Conservation (phyloP, 1,140 invertebrate genomes). For the Protaetia brevitarsis region DNA sequence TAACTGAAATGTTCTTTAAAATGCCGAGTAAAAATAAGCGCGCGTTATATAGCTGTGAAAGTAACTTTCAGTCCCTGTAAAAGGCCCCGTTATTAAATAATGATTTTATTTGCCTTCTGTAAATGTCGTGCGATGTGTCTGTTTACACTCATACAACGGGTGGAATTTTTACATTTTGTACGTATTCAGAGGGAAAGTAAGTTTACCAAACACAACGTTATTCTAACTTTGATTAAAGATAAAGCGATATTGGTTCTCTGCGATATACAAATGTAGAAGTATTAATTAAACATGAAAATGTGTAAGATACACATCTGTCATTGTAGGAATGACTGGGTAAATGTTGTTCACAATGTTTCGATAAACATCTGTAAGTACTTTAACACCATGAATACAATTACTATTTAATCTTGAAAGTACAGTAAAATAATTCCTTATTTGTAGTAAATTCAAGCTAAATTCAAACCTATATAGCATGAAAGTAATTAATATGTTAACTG, state of each 20-base stretch:
- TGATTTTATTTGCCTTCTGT: not conserved
- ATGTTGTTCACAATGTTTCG: too few relatives aligned
- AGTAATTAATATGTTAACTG: too few relatives aligned
- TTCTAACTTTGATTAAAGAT: not conserved
- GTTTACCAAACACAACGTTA: not conserved
- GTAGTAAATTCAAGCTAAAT: too few relatives aligned
- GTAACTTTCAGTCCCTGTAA: not conserved
- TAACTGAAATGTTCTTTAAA: not conserved
- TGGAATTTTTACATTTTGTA: not conserved
- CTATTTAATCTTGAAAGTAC: too few relatives aligned
- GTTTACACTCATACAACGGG: not conserved
- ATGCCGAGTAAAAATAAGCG: not conserved
- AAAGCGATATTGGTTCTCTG: not conserved
- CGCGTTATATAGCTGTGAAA: not conserved
- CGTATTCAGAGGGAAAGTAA: not conserved
- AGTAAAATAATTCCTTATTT: too few relatives aligned
- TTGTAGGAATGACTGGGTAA: too few relatives aligned
- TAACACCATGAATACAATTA: too few relatives aligned
- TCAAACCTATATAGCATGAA: too few relatives aligned
- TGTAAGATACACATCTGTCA: too few relatives aligned
- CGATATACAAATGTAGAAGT: not conserved
- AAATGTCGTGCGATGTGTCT: not conserved
- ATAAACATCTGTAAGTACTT: too few relatives aligned
- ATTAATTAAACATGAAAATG: too few relatives aligned
- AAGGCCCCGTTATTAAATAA: not conserved